Conservation (phyloP, 2,797 vertebrate species). For the Parauchenoglanis punctatus region DNA sequence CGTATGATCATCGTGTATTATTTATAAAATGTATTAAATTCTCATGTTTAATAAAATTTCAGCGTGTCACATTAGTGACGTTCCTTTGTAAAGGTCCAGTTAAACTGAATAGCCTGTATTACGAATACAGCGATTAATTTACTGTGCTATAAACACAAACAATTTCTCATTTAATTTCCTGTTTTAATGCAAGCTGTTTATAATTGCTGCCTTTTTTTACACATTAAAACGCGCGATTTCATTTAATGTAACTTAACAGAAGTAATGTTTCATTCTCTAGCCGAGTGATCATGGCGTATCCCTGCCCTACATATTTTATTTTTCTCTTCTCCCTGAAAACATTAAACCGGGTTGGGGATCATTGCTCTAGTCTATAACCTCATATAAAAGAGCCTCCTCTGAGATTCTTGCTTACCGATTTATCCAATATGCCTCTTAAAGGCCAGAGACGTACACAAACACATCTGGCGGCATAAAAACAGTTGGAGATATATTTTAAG, state of each 20-base stretch:
- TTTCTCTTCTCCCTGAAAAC: background rate
- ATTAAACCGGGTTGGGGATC: background rate
- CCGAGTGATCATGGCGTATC: background rate
- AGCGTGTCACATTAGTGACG: background rate
- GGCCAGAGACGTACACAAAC: constrained; percentile 23
- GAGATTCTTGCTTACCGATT: constrained; percentile 13
- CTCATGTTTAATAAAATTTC: background rate
- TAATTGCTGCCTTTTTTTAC: background rate
- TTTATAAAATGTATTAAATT: background rate
- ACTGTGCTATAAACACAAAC: background rate
- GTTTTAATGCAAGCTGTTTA: background rate
- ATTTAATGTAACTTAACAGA: background rate
- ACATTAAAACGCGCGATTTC: background rate
- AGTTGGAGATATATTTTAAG: constrained; percentile 1
- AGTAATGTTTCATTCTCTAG: background rate
- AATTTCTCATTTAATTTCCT: background rate
- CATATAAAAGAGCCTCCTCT: background rate
- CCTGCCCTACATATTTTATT: background rate
- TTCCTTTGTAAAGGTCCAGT: background rate
- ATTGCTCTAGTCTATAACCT: background rate
- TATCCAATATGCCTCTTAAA: constrained; percentile 7
- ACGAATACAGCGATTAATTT: background rate
- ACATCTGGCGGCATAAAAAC: constrained; percentile 25
- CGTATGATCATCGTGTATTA: background rate
- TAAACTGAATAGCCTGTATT: too few species aligned